Conservation (phyloP, 2,888 invertebrate genomes). For the Chloroclystis v-ata region DNA sequence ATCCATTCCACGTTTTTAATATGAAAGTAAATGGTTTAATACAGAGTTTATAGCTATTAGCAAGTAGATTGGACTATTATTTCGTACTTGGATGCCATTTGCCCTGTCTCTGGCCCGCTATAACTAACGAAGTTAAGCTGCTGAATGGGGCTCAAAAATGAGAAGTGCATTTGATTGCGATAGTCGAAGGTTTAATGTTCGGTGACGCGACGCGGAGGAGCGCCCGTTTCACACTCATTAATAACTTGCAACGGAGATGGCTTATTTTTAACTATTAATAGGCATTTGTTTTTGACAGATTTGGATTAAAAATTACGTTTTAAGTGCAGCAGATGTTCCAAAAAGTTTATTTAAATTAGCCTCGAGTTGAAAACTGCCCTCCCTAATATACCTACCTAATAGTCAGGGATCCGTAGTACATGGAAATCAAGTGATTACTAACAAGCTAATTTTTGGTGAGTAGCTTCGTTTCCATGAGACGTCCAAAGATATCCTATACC, state of each 20-base stretch:
- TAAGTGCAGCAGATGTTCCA: neutral
- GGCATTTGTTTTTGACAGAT: slow-evolving; percentile 14
- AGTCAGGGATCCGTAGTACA: too few relatives aligned
- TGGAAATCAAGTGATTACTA: too few relatives aligned
- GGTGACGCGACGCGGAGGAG: slow-evolving; percentile 8
- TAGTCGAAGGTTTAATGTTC: slow-evolving; percentile 27
- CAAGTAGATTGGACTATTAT: slow-evolving; percentile 14
- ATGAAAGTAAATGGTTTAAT: neutral
- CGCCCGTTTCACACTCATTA: slow-evolving; percentile 16
- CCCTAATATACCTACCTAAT: too few relatives aligned
- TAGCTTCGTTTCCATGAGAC: too few relatives aligned
- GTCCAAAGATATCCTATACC: too few relatives aligned
- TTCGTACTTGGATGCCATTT: slow-evolving; percentile 21
- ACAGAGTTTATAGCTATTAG: neutral
- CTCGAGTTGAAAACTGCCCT: too few relatives aligned
- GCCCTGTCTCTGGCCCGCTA: neutral
- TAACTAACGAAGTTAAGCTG: slow-evolving; percentile 46
- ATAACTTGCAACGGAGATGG: slow-evolving; percentile 10
- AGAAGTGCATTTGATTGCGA: slow-evolving; percentile 46
- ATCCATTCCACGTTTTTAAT: neutral
- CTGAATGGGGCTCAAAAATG: slow-evolving; percentile 56
- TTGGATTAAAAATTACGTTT: slow-evolving; percentile 4
- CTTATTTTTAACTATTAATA: slow-evolving; percentile 10
- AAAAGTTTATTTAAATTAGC: neutral
- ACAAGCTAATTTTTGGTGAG: too few relatives aligned